Percentiles rank a stretch among this genome's conserved stretches.
These are phyloP conservation scores for Gorsachius goisagi DNA, from an alignment of 2,113 vertebrate genomes.

Conservation along the genomic window DNA sequence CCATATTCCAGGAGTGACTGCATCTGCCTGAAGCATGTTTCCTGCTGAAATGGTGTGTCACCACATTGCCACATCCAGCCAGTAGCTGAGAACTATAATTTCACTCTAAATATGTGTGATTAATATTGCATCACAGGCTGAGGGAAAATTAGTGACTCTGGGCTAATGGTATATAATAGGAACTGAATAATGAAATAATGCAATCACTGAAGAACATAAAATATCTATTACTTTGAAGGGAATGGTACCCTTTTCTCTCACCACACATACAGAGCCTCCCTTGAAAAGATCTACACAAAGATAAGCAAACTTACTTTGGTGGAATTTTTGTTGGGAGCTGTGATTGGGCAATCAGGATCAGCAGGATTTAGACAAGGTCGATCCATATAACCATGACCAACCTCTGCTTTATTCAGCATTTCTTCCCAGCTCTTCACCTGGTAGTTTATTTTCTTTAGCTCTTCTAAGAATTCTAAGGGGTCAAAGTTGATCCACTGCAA, in stretches of 20 bases:
- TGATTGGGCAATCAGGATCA: slow-evolving; percentile 87
- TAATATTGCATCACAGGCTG: not conserved
- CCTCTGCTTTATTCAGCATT: slow-evolving; percentile 88
- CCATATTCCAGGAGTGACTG: too few relatives aligned
- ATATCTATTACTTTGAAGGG: not conserved
- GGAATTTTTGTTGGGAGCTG: slow-evolving; percentile 91
- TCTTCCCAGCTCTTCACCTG: slow-evolving; percentile 86
- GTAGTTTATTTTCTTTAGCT: slow-evolving; percentile 78
- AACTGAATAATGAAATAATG: not conserved
- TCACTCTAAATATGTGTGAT: not conserved
- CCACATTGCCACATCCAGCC: not conserved
- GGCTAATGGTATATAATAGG: not conserved
- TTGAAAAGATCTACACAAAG: not conserved
- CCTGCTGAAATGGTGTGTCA: too few relatives aligned
- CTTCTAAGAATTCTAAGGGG: slow-evolving; percentile 87
- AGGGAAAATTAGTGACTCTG: not conserved
- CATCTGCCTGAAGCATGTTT: too few relatives aligned
- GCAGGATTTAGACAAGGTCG: slow-evolving; percentile 90
- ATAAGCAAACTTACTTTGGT: slow-evolving; percentile 76
- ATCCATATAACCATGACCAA: slow-evolving; percentile 93
- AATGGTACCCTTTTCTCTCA: not conserved
- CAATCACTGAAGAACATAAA: not conserved
- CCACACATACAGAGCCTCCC: not conserved
- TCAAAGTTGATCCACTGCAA: slow-evolving; percentile 86
- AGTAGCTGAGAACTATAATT: not conserved